Base-by-base conservation (phyloP, 2,113 vertebrate species). In the Otolemur garnettii region DNA sequence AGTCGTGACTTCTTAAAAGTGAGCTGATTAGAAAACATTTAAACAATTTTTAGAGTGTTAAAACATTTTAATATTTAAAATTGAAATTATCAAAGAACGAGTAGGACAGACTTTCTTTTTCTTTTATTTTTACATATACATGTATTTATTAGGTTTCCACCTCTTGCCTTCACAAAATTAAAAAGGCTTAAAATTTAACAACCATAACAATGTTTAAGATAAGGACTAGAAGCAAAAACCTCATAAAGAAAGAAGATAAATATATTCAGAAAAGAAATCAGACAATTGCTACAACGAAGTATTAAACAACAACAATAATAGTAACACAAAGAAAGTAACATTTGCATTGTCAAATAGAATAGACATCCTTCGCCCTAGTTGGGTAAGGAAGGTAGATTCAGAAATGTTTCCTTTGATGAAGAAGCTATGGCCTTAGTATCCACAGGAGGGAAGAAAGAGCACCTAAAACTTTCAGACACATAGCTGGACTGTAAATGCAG, bases 61-160 rank as follows among this genome's bases (percentile, higher is more conserved):
- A 83, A 78, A 89, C 42, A 93, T 4, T 59, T 85, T 24, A 90
- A 93, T 53, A 88, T 68, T 90, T 74, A 69, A 77, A 74, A 53
- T 14, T 26, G 50, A 69, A 45, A 95, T n/a, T 82, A 89, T 38
- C 42, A 75, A 92, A 88, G 12, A 88, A 84, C 57, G 59, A 30
- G 18, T 1, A 93, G 35, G 83, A 80, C 18, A 79, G 38, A 38
- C 38, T 3, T 38, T 38, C 38, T 38, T 38, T 38, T 38, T 38
- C 38, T 38, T 38, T 38, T 38, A 38, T 38, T 38, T 38, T 38
- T 38, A 38, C 38, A 38, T 38, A 38, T 38, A 38, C 38, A 38
- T 38, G 38, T 38, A 4, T 38, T 38, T 38, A 38, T 38, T 38
- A 38, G 38, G 38, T 38, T 38, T 38, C 38, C 38, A 38, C 38